A percentile compares a stretch with the other conserved stretches of the same genome.
Conservation (phyloP, 2,113 vertebrate species). For the Pachyramphus minor region DNA sequence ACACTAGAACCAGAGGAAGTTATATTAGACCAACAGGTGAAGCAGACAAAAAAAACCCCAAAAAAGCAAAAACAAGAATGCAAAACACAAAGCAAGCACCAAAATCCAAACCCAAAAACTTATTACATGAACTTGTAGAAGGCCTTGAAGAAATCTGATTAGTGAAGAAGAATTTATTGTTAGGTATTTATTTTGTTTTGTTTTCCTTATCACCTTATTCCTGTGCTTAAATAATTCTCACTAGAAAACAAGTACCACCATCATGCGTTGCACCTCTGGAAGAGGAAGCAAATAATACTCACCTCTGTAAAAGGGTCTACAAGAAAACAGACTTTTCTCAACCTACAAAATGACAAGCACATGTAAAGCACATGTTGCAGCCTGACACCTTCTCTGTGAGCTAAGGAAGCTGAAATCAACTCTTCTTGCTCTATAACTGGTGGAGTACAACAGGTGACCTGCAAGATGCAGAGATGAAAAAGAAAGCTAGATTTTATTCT, state of each 20-base stretch:
- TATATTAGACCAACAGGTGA: neutral
- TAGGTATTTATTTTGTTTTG: neutral
- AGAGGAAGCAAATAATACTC: neutral
- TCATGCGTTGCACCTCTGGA: neutral
- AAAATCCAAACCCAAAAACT: neutral
- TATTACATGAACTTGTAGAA: neutral
- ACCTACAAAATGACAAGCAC: neutral
- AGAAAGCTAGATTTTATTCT: neutral
- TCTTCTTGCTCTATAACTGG: neutral
- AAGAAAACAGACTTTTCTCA: neutral
- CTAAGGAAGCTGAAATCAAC: neutral
- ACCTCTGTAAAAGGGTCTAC: neutral
- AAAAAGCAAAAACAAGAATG: too few relatives aligned
- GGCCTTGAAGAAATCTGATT: neutral
- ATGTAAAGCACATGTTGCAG: neutral
- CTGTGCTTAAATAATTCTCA: neutral
- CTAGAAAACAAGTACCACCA: neutral
- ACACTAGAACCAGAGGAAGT: neutral
- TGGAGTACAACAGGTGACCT: neutral
- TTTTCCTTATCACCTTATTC: neutral
- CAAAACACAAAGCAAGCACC: neutral
- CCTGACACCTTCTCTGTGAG: neutral
- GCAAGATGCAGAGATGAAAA: neutral
- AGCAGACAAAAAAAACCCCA: rapidly evolving
- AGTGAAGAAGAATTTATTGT: neutral